Percentiles rank a stretch among this genome's conserved stretches.
These are phyloP conservation scores for Bombus cullumanus DNA, from an alignment of 1,140 invertebrate genomes.

Conservation along the genomic window DNA sequence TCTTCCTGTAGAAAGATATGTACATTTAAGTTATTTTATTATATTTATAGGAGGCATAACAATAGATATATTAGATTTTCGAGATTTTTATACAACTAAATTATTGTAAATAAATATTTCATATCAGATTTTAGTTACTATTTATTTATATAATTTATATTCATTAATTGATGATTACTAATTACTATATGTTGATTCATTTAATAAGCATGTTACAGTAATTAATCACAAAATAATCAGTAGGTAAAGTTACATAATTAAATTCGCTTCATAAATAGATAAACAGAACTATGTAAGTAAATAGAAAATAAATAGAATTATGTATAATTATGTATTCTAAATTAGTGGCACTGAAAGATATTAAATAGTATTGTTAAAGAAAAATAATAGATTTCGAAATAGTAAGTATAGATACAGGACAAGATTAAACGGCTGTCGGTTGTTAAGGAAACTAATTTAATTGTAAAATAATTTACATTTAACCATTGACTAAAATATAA, in stretches of 20 bases:
- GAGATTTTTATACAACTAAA: slow-evolving; percentile 59
- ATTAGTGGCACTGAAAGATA: background rate
- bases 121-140: slow-evolving; percentile 11
- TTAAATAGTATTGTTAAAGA: background rate
- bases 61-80: slow-evolving; percentile 38
- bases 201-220: slow-evolving; percentile 13
- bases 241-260: background rate
- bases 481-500: too few relatives aligned
- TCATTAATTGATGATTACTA: slow-evolving; percentile 19
- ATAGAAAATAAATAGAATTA: background rate
- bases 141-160: slow-evolving; percentile 11
- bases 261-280: too few relatives aligned
- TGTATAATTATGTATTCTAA: background rate
- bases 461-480: background rate
- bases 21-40: slow-evolving; percentile 25
- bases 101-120: slow-evolving; percentile 66
- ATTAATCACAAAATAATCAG: slow-evolving; percentile 16
- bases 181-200: background rate
- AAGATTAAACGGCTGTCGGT: background rate
- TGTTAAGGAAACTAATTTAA: slow-evolving; percentile 31
- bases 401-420: slow-evolving; percentile 10
- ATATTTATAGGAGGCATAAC: slow-evolving; percentile 30
- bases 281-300: too few relatives aligned
- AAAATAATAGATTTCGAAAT: background rate
- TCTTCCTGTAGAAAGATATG: slow-evolving; percentile 43